A percentile compares a stretch with the other conserved stretches of the same genome.
These are phyloP conservation scores for Sturnira hondurensis DNA, from an alignment of 2,113 vertebrate species.

Conservation along the genomic window DNA sequence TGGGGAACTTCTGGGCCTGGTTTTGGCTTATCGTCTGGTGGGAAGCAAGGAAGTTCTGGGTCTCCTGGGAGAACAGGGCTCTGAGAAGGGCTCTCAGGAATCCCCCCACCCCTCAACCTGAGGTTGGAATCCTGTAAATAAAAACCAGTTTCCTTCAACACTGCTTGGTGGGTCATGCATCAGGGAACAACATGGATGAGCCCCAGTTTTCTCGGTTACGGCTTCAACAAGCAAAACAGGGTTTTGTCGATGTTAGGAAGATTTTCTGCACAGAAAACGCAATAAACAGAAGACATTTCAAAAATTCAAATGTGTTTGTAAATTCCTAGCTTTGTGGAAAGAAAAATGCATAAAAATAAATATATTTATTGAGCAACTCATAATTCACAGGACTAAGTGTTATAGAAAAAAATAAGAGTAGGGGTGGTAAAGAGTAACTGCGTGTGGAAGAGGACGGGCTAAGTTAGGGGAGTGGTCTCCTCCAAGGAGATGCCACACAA, in stretches of 20 bases:
- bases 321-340: slow-evolving; percentile 52
- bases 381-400: background rate
- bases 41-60: too few relatives aligned
- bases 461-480: fast-evolving
- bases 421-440: background rate
- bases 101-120: too few relatives aligned
- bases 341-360: background rate
- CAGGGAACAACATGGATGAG: too few relatives aligned
- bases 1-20: too few relatives aligned
- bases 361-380: slow-evolving; percentile 8
- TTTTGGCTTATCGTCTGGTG: too few relatives aligned
- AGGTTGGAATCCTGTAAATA: too few relatives aligned
- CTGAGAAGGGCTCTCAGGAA: too few relatives aligned
- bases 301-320: slow-evolving; percentile 25
- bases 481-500: background rate
- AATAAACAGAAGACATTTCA: slow-evolving; percentile 52
- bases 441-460: too few relatives aligned
- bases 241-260: slow-evolving; percentile 43
- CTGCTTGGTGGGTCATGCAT: too few relatives aligned
- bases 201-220: too few relatives aligned
- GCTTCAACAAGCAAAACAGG: slow-evolving; percentile 59
- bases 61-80: too few relatives aligned
- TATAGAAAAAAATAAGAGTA: background rate
- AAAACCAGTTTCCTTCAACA: too few relatives aligned
- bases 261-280: slow-evolving; percentile 27